Evolutionary conservation across 1,140 invertebrate genomes (phyloP), one percentile per base, ranked within the genome.

Genomic region (Magallana gigas): DNA sequence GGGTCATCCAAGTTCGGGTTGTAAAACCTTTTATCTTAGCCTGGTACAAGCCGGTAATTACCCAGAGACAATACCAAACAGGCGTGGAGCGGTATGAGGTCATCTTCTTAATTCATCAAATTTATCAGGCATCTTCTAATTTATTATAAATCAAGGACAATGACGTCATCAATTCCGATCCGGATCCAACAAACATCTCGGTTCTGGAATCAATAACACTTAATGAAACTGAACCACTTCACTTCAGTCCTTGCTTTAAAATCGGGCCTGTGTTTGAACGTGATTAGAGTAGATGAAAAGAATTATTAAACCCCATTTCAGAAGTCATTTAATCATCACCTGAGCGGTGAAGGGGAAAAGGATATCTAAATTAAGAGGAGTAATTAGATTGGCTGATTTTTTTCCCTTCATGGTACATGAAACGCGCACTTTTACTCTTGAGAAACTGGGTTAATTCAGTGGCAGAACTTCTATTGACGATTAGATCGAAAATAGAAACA

Each of bases 341-440:
- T 76, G 68, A 76, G 68, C 68, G 68, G 36, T 76, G 68, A 36
- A 76, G 68, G 68, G 68, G 23, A 76, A 23, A 76, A 11, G 68
- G 68, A 76, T 76, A 76, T 76, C 68, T 76, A 76, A 76, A 76
- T 76, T 36, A 29, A 76, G 68, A 76, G 8, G 23, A 36, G 68
- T 76, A 76, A 76, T 76, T 76, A 76, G 68, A 76, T 76, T 76
- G 68, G 68, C 68, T 76, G 23, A 29, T 29, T 76, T 76, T 76
- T 76, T 76, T 76, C 14, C 68, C n/a, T 29, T 71, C 64, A 68
- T 68, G 64, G n/a, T 68, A 23, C 68, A 76, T 71, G 18, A 71
- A 71, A 71, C 23, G 64, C 36, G 68, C 23, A 76, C 68, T 76
- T 76, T 76, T 76, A 76, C 68, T 29, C 18, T 29, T 76, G 68